Base-by-base conservation (phyloP, 2,797 vertebrate genomes). In the Acanthiza pusilla region DNA sequence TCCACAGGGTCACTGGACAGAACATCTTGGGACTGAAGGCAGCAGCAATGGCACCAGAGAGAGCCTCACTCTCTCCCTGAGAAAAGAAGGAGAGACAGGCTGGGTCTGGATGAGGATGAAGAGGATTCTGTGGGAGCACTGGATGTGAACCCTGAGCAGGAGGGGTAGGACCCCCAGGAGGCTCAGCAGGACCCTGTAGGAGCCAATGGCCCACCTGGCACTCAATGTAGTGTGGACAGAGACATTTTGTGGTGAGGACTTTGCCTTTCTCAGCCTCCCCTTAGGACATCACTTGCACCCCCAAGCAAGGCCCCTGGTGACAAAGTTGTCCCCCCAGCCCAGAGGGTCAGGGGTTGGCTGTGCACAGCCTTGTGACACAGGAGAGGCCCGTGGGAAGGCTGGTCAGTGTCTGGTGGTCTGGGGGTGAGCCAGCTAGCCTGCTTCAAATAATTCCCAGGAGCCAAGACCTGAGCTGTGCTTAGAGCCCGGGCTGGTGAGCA, bases 311-410 rank as follows among this genome's bases (percentile, higher is more conserved):
- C 26, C 29, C 16, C 17, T 32, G 25, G 10, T 1, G 8, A 27
- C 30, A 32, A 36, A 42, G 34, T 3, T 54, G n/a, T 23, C 0
- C 21, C 17, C 38, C 10, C 13, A 58, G 0, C 7, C 13, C 53
- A 6, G 45, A 10, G 1, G 16, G 14, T 42, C 51, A 45, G 4
- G 25, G 30, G 6, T 0, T 84, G 53, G 66, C 51, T 36, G 30
- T 36, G 34, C 80, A 32, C 66, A 25, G 9, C 40, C 0, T 0
- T 40, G 66, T 32, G 80, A 4, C 85, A 42, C 54, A 48, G 62
- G 10, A 74, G 40, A 43, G 32, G 51, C 78, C 71, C 71, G 38
- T 0, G 2, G 71, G 22, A 36, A 21, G 88, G 47, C 18, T 78
- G 80, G 16, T 5, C 40, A 42, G 26, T 4, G 47, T 36, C 30